Evolutionary conservation across 2,113 vertebrate genomes (phyloP), one percentile per base, ranked within the genome.

Genomic region (Zapornia atra): DNA sequence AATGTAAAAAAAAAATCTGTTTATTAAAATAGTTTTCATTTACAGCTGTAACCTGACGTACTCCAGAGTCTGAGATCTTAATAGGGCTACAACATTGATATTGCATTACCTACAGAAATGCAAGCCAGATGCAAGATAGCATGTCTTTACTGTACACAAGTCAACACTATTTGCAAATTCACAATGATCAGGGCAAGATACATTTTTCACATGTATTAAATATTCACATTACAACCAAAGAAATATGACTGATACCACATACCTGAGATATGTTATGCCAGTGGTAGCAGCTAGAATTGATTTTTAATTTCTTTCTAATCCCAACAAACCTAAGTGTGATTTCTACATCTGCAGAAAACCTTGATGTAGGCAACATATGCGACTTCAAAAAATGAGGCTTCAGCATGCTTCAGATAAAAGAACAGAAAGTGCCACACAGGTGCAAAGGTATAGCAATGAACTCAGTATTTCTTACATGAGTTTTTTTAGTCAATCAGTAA

Each of bases 191-290:
- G 5, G 38, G 71, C 56, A 94, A 70, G 70, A 0, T 34, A 77
- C 54, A 25, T 81, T 90, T 92, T 82, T 90, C 56, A 83, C 63
- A 48, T 53, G 36, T 83, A 75, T 92, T 84, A 86, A 65, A 88
- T 92, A 94, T 50, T 96, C 94, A 96, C 91, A 91, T 95, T 87
- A 91, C 73, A 94, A 82, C 61, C 78, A 87, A 66, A 88, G 76
- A 78, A 82, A 57, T 34, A 81, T 3, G 31, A 92, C 72, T 5
- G 5, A 69, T 93, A 70, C 66, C 88, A 70, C 68, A 86, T 92
- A 96, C 96, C 94, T 96, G 96, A 96, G 96, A 96, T 82, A 75
- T 10, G 20, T 76, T 94, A 91, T 84, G 93, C 42, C 79, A 84
- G 68, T 71, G 40, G 83, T 77, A 91, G 88, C 94, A 91, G 86